Evolutionary conservation across 1,140 invertebrate genomes (phyloP).

Genomic region (Drosophila punjabiensis): DNA sequence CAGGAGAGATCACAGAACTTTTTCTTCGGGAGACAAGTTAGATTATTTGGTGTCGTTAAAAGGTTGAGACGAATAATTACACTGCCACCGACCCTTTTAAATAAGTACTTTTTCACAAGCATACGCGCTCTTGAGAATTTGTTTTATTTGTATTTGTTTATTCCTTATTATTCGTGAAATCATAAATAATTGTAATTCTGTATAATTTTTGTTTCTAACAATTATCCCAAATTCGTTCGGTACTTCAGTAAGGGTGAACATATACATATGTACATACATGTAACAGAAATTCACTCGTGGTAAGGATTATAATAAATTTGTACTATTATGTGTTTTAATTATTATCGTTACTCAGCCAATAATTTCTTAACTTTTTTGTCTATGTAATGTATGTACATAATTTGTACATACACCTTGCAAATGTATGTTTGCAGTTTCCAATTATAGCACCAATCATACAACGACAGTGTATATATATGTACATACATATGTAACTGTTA

Average conservation of each 20-base stretch:
- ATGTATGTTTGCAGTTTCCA: neutral
- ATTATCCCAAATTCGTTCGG: neutral
- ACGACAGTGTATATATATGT: neutral
- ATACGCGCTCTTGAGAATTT: neutral
- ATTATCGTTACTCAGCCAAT: neutral
- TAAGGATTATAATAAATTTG: no score
- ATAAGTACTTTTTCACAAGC: neutral
- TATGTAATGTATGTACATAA: no score
- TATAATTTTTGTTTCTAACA: neutral
- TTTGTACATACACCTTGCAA: neutral
- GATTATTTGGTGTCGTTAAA: neutral
- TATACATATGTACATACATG: neutral
- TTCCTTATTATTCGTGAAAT: neutral
- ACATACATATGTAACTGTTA: neutral
- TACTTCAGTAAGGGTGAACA: neutral
- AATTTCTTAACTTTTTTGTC: no score
- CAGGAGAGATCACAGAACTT: neutral
- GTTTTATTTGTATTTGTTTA: neutral
- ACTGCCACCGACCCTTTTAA: neutral
- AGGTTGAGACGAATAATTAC: neutral
- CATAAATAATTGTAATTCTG: neutral
- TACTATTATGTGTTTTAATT: neutral
- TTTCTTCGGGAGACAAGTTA: neutral
- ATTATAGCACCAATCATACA: no score
- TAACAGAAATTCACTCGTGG: no score